phyloP scores from a whole-genome alignment of 92 coral and sea anemone species.

The Blastomussa wellsi region DNA sequence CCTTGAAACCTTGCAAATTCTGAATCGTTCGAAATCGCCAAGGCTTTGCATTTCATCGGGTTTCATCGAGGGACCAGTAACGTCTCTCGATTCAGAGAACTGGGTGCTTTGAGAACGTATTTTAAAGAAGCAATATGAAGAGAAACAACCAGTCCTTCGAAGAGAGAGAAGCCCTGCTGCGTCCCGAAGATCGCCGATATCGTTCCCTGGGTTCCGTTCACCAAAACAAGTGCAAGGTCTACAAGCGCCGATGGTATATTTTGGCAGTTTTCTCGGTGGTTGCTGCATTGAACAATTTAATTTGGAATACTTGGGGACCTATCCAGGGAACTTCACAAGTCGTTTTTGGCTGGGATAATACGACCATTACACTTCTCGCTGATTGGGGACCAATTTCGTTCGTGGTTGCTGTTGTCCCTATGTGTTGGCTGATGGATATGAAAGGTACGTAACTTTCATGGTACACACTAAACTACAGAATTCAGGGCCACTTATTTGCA shows the following conservation, averaged over 20 bases:
- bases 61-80: neutral
- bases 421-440: conserved; percentile 97
- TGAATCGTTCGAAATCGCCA: neutral
- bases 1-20: neutral
- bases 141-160: conserved; percentile 66
- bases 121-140: neutral
- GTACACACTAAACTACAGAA: no score
- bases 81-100: neutral
- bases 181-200: conserved; percentile 73
- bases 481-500: no score
- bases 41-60: neutral
- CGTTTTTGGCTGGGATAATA: conserved; percentile 84
- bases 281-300: conserved; percentile 79
- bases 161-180: conserved; percentile 76
- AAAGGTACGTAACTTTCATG: no score
- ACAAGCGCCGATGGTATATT: conserved; percentile 92
- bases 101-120: neutral
- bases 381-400: conserved; percentile 98
- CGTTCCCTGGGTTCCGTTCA: conserved; percentile 71
- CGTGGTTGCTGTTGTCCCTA: conserved; percentile 84
- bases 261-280: conserved; percentile 73
- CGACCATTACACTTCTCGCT: conserved; percentile 83
- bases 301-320: conserved; percentile 99
- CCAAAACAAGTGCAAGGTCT: conserved; percentile 82
- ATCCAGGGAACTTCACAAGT: conserved; percentile 92